Evolutionary conservation across 2,113 vertebrate genomes (phyloP).

Genomic region (Micronycteris hirsuta): DNA sequence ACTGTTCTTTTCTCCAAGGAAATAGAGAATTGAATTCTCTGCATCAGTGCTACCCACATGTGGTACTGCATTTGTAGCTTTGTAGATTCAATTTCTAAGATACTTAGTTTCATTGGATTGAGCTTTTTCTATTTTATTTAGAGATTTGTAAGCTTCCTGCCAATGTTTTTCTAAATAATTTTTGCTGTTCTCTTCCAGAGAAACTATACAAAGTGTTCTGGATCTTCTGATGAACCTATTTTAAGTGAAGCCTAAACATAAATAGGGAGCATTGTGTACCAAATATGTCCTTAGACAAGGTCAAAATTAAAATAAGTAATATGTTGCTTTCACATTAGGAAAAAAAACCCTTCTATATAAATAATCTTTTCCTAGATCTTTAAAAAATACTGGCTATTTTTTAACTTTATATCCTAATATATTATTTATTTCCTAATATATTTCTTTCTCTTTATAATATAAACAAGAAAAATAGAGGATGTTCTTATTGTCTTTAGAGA

Average conservation of each 20-base stretch:
- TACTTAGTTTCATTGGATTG: conserved; percentile 61
- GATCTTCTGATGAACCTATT: conserved; percentile 36
- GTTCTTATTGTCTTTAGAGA: conserved; percentile 25
- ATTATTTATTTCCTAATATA: background rate
- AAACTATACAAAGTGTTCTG: conserved; percentile 48
- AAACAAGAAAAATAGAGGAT: background rate
- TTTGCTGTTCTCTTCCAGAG: conserved; percentile 55
- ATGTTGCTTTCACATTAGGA: background rate
- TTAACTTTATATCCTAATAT: background rate
- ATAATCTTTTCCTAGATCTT: background rate
- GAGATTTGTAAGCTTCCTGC: conserved; percentile 61
- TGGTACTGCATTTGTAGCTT: conserved; percentile 46
- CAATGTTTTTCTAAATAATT: conserved; percentile 58
- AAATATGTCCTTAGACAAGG: background rate
- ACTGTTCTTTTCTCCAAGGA: conserved; percentile 62
- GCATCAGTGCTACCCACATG: conserved; percentile 41
- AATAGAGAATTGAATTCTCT: conserved; percentile 62
- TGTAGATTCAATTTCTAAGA: conserved; percentile 60
- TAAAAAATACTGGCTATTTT: background rate
- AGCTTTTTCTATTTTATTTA: conserved; percentile 57
- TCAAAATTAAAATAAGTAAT: conserved; percentile 18
- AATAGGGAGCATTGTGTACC: background rate
- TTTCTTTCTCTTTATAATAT: background rate
- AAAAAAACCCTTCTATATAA: background rate
- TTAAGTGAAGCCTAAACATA: conserved; percentile 26